phyloP scores from a whole-genome alignment of 2,888 invertebrate species.

The Drosophila parthenogenetica region DNA sequence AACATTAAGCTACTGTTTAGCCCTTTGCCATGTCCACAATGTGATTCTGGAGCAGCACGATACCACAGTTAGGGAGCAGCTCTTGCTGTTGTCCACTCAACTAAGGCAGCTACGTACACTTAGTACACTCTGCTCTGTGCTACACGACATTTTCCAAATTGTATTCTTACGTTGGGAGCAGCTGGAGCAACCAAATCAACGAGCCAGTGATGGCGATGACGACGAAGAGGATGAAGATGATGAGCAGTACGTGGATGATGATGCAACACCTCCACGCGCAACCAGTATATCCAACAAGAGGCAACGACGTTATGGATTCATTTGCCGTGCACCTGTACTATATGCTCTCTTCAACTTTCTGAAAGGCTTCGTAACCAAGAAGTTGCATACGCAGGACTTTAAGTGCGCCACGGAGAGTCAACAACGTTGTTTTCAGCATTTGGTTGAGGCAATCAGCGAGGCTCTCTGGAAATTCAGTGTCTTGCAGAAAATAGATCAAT shows the following conservation, averaged over 20 bases:
- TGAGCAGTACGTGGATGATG: constrained; percentile 69
- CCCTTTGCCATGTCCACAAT: constrained; percentile 75
- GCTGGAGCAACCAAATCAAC: constrained; percentile 49
- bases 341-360: constrained; percentile 77
- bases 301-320: constrained; percentile 72
- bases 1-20: constrained; percentile 78
- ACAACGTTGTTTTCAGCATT: constrained; percentile 75
- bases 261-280: constrained; percentile 44
- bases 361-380: constrained; percentile 81
- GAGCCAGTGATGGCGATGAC: constrained; percentile 41
- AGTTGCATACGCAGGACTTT: constrained; percentile 82
- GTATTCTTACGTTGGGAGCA: constrained; percentile 84
- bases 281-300: neutral
- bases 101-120: constrained; percentile 80
- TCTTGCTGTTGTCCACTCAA: constrained; percentile 72
- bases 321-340: constrained; percentile 74
- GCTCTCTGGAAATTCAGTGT: constrained; percentile 83
- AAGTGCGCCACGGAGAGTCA: constrained; percentile 73
- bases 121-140: constrained; percentile 73
- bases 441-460: constrained; percentile 81
- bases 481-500: constrained; percentile 79
- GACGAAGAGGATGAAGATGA: constrained; percentile 57
- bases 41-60: constrained; percentile 71
- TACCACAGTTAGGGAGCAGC: constrained; percentile 53
- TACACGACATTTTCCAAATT: constrained; percentile 82